Conservation (phyloP, 1,140 invertebrate species). For the Lepidurus apus region DNA sequence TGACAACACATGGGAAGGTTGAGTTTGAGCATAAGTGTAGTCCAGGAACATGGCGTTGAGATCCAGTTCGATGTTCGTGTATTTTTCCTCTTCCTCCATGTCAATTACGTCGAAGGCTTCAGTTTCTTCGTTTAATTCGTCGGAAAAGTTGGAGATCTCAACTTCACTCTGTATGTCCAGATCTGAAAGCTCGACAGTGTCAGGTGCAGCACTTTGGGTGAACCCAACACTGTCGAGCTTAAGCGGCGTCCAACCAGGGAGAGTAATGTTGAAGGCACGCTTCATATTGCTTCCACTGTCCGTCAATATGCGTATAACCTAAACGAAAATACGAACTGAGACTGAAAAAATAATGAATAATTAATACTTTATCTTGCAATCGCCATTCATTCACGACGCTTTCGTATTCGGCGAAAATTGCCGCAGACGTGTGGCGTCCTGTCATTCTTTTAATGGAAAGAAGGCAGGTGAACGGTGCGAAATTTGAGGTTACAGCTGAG, state of each 20-base stretch:
- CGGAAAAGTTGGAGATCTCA: neutral
- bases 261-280: neutral
- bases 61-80: neutral
- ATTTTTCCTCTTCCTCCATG: neutral
- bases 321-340: neutral
- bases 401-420: neutral
- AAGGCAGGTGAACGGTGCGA: neutral
- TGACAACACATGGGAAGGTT: neutral
- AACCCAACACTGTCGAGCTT: neutral
- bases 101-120: neutral
- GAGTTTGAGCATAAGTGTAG: too few species aligned
- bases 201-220: neutral
- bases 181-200: neutral
- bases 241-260: neutral
- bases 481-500: neutral
- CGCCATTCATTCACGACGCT: neutral
- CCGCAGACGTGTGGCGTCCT: neutral
- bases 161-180: neutral
- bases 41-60: neutral
- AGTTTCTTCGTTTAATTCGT: neutral
- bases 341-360: neutral
- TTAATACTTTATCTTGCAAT: neutral
- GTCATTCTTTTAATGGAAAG: neutral
- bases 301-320: neutral
- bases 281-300: slow-evolving; percentile 15